Evolutionary conservation across 2,113 vertebrate species (phyloP).

Genomic region (Dasypus novemcinctus): DNA sequence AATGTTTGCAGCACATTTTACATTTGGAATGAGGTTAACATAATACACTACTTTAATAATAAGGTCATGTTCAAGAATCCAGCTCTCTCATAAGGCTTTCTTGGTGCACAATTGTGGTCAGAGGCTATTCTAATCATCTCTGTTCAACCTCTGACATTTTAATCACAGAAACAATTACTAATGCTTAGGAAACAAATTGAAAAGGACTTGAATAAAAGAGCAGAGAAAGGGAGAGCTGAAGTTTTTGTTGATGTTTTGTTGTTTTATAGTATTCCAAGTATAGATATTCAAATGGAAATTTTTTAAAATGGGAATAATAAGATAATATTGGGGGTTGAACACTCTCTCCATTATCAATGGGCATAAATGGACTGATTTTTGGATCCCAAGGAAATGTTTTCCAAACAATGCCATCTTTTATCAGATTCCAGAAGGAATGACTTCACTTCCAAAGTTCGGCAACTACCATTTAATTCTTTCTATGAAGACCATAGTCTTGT

Average conservation of each 20-base stretch:
- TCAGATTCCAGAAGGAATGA: neutral
- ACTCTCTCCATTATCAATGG: neutral
- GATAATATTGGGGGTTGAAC: neutral
- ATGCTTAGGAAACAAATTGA: conserved; percentile 47
- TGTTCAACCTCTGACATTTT: conserved; percentile 62
- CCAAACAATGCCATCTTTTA: neutral
- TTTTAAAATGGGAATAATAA: neutral
- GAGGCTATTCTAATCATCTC: conserved; percentile 47
- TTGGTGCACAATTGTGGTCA: conserved; percentile 37
- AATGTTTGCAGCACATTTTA: conserved; percentile 48
- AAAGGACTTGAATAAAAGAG: conserved; percentile 12
- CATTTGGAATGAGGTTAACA: conserved; percentile 49
- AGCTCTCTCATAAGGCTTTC: neutral
- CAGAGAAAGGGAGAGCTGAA: neutral
- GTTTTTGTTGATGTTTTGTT: neutral
- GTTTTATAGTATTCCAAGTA: neutral
- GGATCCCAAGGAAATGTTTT: neutral
- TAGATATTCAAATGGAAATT: neutral
- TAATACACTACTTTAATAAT: conserved; percentile 47
- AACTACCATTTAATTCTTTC: neutral
- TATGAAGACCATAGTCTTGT: neutral
- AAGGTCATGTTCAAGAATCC: neutral
- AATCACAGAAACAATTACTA: conserved; percentile 48
- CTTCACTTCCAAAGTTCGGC: neutral
- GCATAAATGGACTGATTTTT: neutral